Conservation (phyloP, 2,113 vertebrate species). For the Hippocampus abdominalis region DNA sequence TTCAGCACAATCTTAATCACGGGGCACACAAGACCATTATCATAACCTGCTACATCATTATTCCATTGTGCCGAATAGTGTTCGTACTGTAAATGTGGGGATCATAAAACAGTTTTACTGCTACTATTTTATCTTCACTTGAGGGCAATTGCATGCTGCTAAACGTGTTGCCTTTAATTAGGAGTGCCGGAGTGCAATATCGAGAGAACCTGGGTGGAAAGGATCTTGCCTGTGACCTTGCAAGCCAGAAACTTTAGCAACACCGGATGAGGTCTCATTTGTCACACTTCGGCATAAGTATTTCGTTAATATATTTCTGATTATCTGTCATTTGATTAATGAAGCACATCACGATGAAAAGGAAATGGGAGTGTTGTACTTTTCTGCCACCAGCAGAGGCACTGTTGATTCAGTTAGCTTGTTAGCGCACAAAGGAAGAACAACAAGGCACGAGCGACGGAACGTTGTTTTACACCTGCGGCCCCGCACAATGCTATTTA, state of each 20-base stretch:
- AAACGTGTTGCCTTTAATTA: conserved; percentile 4
- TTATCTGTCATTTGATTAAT: too few relatives aligned
- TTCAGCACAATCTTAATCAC: conserved; percentile 4
- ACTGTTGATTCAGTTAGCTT: too few relatives aligned
- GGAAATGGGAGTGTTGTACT: too few relatives aligned
- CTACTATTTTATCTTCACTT: background rate
- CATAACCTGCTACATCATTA: conserved; percentile 1
- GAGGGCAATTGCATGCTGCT: conserved; percentile 1
- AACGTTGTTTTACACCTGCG: too few relatives aligned
- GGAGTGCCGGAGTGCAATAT: conserved; percentile 3
- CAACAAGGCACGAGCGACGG: too few relatives aligned
- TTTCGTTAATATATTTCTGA: too few relatives aligned
- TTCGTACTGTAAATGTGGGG: conserved; percentile 4
- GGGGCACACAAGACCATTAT: conserved; percentile 1
- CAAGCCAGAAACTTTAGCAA: conserved; percentile 13
- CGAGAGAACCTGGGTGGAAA: background rate
- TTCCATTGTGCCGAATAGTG: conserved; percentile 3
- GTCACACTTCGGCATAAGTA: background rate
- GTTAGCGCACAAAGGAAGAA: too few relatives aligned
- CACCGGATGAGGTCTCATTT: conserved; percentile 24
- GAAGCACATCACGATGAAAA: too few relatives aligned
- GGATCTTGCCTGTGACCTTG: background rate
- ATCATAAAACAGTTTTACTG: background rate
- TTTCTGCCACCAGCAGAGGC: too few relatives aligned
- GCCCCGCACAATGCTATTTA: too few relatives aligned